Base-by-base conservation (phyloP, 2,797 vertebrate genomes). In the Megalops cyprinoides region DNA sequence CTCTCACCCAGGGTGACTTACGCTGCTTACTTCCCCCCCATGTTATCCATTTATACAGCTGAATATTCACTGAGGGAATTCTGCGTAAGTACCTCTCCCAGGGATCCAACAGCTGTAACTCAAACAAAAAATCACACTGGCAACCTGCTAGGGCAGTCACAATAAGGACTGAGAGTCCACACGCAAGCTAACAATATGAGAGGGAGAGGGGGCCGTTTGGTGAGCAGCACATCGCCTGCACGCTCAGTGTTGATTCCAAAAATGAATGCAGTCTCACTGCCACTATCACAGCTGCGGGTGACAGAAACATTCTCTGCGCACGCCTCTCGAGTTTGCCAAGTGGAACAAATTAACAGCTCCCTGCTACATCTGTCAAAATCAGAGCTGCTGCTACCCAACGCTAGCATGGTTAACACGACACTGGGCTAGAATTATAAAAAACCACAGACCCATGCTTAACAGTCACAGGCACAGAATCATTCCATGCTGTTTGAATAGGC, bases 241-340 rank as follows among this genome's bases (percentile, higher is more conserved):
- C 7, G 15, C 5, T 65, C 25, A n/a, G 39, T n/a, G n/a, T n/a
- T n/a, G n/a, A n/a, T n/a, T n/a, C n/a, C n/a, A n/a, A n/a, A n/a
- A n/a, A n/a, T n/a, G n/a, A 14, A 51, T 4, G n/a, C 39, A 14
- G 46, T 14, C 25, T 12, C 1, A 28, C n/a, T 46, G 46, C 25
- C 71, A 46, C 44, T 20, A 7, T 56, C 81, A 76, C 92, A 93
- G 90, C 90, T 92, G 91, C 85, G 87, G 71, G 76, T 90, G 92
- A 92, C 93, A 93, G 77, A 77, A 81, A 79, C 82, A 79, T 84
- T 88, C 74, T 28, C 77, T 62, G 62, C 12, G 62, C 3, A 46
- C 82, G 75, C 84, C 88, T 90, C 88, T 89, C 82, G 67, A 88
- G 82, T 3, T 49, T 28, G 69, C 82, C 83, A 76, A 86, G 82